Conservation (phyloP, 2,113 vertebrate genomes). For the Xiphophorus maculatus region DNA sequence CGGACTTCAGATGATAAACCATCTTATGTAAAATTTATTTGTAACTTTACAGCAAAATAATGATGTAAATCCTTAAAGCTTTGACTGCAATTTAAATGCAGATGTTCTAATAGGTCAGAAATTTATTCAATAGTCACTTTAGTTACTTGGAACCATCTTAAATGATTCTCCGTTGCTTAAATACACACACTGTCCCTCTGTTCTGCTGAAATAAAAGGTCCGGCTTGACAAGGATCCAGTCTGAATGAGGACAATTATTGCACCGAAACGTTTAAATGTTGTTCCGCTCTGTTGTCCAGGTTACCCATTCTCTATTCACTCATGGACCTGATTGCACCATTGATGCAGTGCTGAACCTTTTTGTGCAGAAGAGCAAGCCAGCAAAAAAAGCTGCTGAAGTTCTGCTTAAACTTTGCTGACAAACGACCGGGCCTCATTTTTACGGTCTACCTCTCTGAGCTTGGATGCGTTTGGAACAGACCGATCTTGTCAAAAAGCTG, state of each 20-base stretch:
- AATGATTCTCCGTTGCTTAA: neutral
- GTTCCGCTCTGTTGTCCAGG: neutral
- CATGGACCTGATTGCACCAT: neutral
- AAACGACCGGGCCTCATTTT: neutral
- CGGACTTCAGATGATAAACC: too few relatives aligned
- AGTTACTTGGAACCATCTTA: too few relatives aligned
- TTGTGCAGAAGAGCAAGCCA: neutral
- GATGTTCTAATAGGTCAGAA: too few relatives aligned
- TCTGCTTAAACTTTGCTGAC: neutral
- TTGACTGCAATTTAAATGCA: too few relatives aligned
- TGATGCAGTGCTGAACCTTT: neutral
- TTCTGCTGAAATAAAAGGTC: too few relatives aligned
- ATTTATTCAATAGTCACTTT: too few relatives aligned
- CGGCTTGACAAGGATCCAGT: neutral
- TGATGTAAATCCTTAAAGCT: too few relatives aligned
- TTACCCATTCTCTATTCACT: neutral
- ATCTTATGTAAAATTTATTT: too few relatives aligned
- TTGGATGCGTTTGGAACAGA: neutral
- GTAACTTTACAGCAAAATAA: too few relatives aligned
- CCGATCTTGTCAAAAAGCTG: neutral
- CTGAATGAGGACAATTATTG: neutral
- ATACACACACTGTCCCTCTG: neutral
- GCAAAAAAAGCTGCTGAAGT: neutral
- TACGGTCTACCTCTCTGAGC: neutral
- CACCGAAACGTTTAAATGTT: neutral